phyloP scores from a whole-genome alignment of 2,888 invertebrate genomes.

The Ennomos fuscantarius region DNA sequence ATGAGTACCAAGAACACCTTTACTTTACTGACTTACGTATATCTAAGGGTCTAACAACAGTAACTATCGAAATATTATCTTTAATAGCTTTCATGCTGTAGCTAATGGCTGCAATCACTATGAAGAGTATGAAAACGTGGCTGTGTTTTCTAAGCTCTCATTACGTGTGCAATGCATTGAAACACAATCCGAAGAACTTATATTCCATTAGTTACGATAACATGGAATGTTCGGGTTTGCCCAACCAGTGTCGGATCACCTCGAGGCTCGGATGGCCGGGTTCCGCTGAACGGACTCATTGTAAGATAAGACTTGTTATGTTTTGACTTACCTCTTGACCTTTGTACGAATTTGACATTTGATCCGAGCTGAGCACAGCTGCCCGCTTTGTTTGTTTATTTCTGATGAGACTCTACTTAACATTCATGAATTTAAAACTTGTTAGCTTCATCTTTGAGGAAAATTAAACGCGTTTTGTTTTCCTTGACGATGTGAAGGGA shows the following conservation, averaged over 20 bases:
- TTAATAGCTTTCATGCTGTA: no score
- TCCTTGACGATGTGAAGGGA: no score
- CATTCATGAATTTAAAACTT: neutral
- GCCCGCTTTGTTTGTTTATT: constrained; percentile 41
- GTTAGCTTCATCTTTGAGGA: no score
- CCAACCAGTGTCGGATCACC: constrained; percentile 37
- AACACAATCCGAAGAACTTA: constrained; percentile 46
- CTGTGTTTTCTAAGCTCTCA: neutral
- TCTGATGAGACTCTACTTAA: neutral
- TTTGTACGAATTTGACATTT: constrained; percentile 61
- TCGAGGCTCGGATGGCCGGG: constrained; percentile 62
- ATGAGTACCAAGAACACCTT: no score
- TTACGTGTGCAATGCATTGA: constrained; percentile 30
- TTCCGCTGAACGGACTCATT: constrained; percentile 59
- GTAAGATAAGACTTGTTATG: constrained; percentile 60
- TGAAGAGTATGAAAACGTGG: no score
- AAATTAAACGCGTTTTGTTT: neutral
- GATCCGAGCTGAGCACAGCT: constrained; percentile 56
- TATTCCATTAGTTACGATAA: constrained; percentile 43
- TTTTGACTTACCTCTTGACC: constrained; percentile 64
- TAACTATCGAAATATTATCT: no score
- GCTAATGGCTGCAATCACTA: no score
- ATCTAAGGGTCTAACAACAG: no score
- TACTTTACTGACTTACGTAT: no score
- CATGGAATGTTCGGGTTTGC: constrained; percentile 43